phyloP scores from a whole-genome alignment of 2,113 vertebrate genomes.

The Jacana jacana region DNA sequence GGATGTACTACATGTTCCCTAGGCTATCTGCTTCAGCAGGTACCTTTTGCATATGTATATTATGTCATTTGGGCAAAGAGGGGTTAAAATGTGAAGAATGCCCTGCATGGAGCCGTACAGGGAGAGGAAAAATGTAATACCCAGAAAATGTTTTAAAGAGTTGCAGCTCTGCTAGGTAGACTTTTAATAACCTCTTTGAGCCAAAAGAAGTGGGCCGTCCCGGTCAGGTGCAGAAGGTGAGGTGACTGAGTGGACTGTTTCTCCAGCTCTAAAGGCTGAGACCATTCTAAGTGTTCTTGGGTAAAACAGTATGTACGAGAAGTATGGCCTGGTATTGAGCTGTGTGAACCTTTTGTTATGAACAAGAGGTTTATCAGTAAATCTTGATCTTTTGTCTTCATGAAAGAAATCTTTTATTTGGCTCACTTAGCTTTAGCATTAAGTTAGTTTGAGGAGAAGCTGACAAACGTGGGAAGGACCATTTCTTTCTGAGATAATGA shows the following conservation, averaged over 20 bases:
- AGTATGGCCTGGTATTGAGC: not conserved
- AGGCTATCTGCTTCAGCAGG: not conserved
- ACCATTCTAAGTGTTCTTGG: not conserved
- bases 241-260: not conserved
- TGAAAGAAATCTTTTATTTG: not conserved
- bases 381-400: not conserved
- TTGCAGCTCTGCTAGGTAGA: not conserved
- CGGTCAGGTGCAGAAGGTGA: not conserved
- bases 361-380: not conserved
- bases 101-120: not conserved
- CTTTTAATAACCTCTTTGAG: not conserved
- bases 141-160: not conserved
- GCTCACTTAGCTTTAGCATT: not conserved
- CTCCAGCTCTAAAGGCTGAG: not conserved
- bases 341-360: not conserved
- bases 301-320: not conserved
- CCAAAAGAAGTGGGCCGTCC: not conserved
- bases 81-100: not conserved
- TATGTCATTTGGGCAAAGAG: not conserved
- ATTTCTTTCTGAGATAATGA: not conserved
- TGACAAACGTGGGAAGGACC: not conserved
- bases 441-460: not conserved
- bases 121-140: not conserved
- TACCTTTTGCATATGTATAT: not conserved
- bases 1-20: not conserved